A percentile compares a stretch with the other conserved stretches of the same genome.
Conservation (phyloP, 2,113 vertebrate species). For the Nibea albiflora region DNA sequence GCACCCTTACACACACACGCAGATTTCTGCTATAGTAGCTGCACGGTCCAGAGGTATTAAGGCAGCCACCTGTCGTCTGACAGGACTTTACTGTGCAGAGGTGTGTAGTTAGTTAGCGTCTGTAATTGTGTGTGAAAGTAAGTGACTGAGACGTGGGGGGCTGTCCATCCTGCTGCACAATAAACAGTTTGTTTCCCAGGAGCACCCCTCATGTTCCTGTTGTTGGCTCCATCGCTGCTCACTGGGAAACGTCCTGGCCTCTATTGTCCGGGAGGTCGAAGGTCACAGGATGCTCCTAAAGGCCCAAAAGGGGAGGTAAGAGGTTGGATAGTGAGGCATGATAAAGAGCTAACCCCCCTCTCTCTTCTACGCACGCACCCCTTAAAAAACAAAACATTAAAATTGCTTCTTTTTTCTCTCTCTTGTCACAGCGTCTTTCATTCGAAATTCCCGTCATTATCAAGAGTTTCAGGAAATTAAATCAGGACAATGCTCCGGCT, state of each 20-base stretch:
- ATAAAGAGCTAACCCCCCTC: conserved; percentile 73
- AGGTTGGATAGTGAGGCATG: conserved; percentile 82
- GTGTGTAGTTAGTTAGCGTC: conserved; percentile 49
- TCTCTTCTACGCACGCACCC: conserved; percentile 5
- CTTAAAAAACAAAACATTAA: conserved; percentile 75
- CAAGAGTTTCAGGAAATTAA: conserved; percentile 72
- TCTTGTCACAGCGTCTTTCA: conserved; percentile 57
- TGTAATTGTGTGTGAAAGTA: conserved; percentile 67
- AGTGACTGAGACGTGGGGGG: conserved; percentile 69
- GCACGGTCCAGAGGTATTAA: conserved; percentile 16
- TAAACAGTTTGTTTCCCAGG: conserved; percentile 90
- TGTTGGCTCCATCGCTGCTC: conserved; percentile 83
- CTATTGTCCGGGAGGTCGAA: conserved; percentile 83
- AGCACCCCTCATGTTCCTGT: conserved; percentile 88
- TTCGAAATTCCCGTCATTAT: conserved; percentile 66
- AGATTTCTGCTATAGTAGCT: conserved; percentile 10
- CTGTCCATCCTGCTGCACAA: conserved; percentile 86
- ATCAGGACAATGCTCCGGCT: conserved; percentile 68
- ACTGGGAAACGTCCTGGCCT: conserved; percentile 88
- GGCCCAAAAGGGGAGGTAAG: conserved; percentile 85
- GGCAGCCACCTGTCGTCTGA: conserved; percentile 66
- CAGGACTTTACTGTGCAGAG: conserved; percentile 50
- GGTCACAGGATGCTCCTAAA: conserved; percentile 88
- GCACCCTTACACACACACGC: background rate
- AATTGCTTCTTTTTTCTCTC: conserved; percentile 69